Conservation (phyloP, 2,888 invertebrate genomes). For the Drosophila engyochracea region DNA sequence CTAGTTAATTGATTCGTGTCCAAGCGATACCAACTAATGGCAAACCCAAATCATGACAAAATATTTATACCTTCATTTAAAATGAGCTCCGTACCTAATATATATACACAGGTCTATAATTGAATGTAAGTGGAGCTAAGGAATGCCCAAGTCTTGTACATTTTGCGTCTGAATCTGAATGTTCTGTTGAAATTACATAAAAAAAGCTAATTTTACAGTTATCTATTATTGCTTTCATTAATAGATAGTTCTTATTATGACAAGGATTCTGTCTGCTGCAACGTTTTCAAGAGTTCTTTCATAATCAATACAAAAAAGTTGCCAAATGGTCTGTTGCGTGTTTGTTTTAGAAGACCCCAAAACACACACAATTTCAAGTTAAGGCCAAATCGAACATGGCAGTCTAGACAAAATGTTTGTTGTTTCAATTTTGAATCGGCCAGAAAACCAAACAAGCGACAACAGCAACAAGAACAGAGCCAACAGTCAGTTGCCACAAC, state of each 20-base stretch:
- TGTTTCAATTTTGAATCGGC: conserved; percentile 54
- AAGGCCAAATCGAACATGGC: conserved; percentile 72
- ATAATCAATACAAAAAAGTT: background rate
- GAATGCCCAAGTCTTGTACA: background rate
- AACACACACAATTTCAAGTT: conserved; percentile 28
- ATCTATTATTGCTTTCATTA: background rate
- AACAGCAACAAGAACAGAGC: background rate
- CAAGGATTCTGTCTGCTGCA: background rate
- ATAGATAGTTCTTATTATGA: background rate
- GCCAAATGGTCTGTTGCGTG: background rate
- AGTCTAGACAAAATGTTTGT: conserved; percentile 76
- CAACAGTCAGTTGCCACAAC: conserved; percentile 23
- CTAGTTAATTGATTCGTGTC: conserved; percentile 63
- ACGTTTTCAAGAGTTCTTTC: background rate
- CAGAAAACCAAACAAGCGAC: conserved; percentile 19
- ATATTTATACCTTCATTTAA: background rate
- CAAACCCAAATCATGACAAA: conserved; percentile 21
- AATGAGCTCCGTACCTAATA: background rate
- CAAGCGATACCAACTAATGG: conserved; percentile 57
- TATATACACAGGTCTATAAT: background rate
- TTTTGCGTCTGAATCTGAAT: background rate
- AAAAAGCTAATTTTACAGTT: background rate
- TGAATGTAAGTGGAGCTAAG: too few relatives aligned
- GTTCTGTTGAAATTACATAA: background rate
- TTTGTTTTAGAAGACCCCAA: conserved; percentile 20